phyloP scores from a whole-genome alignment of 2,888 invertebrate genomes.

The Dynastes hyllus region DNA sequence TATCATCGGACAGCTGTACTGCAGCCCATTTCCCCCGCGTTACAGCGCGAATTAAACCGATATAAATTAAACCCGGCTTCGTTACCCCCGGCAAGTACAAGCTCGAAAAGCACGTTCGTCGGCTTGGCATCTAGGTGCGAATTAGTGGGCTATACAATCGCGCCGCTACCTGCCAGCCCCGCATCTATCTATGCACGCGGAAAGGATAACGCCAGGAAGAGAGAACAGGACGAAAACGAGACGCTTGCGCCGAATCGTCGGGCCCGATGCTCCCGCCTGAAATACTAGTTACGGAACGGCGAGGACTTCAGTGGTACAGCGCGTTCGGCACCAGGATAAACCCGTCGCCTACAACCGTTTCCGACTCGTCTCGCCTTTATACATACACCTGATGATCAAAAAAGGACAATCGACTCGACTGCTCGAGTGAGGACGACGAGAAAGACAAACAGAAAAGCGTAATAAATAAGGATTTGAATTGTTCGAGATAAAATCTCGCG shows the following conservation, averaged over 20 bases:
- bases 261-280: slow-evolving; percentile 29
- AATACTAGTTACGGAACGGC: slow-evolving; percentile 26
- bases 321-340: slow-evolving; percentile 18
- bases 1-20: neutral
- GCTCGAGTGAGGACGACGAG: neutral
- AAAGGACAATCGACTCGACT: too few relatives aligned
- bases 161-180: neutral
- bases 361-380: neutral
- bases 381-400: slow-evolving; percentile 10
- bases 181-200: neutral
- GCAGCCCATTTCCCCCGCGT: slow-evolving; percentile 9
- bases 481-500: too few relatives aligned
- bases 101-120: slow-evolving; percentile 31
- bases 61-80: slow-evolving; percentile 21
- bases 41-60: slow-evolving; percentile 16
- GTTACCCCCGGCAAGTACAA: slow-evolving; percentile 3
- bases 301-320: slow-evolving; percentile 33
- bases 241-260: slow-evolving; percentile 26
- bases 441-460: neutral
- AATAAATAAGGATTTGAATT: neutral
- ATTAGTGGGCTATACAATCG: slow-evolving; percentile 27
- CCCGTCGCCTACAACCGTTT: neutral
- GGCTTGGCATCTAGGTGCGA: slow-evolving; percentile 30
- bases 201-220: slow-evolving; percentile 36
- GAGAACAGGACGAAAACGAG: neutral